Evolutionary conservation across 2,113 vertebrate species (phyloP).

Genomic region (Actinemys pallida): DNA sequence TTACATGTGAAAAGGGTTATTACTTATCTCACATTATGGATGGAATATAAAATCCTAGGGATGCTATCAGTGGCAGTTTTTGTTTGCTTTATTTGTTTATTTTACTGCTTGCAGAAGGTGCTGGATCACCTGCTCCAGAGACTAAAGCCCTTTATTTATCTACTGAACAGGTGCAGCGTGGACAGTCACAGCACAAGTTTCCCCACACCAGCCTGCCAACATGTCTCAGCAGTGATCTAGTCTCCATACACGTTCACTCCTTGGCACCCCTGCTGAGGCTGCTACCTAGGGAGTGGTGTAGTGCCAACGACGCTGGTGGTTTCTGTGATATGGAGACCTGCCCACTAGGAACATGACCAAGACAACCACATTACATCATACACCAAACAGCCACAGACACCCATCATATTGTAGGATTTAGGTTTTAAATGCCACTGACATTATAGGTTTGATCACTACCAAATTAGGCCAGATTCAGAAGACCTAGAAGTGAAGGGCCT

Average conservation of each 20-base stretch:
- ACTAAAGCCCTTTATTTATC: slow-evolving; percentile 29
- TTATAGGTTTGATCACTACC: not conserved
- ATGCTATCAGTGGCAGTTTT: not conserved
- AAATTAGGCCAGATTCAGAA: not conserved
- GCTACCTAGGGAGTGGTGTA: slow-evolving; percentile 27
- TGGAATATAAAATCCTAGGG: not conserved
- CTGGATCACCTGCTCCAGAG: not conserved
- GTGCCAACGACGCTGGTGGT: not conserved
- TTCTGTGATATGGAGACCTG: slow-evolving; percentile 43
- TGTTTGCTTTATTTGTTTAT: slow-evolving; percentile 28
- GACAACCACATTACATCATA: slow-evolving; percentile 38
- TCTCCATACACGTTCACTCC: slow-evolving; percentile 20
- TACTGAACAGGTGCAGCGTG: slow-evolving; percentile 6
- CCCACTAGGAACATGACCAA: slow-evolving; percentile 41
- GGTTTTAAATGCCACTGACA: slow-evolving; percentile 10
- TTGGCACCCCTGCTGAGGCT: not conserved
- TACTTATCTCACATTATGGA: slow-evolving; percentile 50
- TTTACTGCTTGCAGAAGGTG: slow-evolving; percentile 33
- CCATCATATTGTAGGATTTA: not conserved
- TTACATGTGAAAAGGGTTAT: slow-evolving; percentile 18
- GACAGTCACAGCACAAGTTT: not conserved
- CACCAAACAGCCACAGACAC: not conserved
- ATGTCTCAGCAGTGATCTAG: slow-evolving; percentile 17
- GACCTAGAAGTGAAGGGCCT: slow-evolving; percentile 24
- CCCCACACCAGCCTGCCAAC: not conserved